Base-by-base conservation (phyloP, 2,888 invertebrate species). In the Rhogogaster chlorosoma region DNA sequence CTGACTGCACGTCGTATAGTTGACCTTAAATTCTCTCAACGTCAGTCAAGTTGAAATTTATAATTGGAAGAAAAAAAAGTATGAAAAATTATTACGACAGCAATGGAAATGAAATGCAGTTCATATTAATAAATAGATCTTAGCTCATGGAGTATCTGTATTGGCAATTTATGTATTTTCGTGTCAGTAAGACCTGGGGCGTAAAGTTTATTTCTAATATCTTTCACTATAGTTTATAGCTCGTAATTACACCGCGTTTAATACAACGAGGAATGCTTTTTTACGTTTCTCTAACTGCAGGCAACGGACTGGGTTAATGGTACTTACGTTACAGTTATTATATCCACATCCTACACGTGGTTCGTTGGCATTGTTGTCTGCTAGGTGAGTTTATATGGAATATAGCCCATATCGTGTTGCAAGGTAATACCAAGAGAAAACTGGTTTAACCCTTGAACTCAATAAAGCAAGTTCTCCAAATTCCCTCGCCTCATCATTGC, bases 401-500 rank as follows among this genome's bases (percentile, higher is more conserved):
- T 53, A 26, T 53, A 26, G 9, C 15, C 57, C 18, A 53, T 80
- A 32, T 49, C 75, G 26, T 26, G 53, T 53, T 49, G 32, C 32
- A 67, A 84, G 83, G 84, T 77, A 84, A 82, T 84, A 45, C 75
- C 78, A 36, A 84, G 85, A 84, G 83, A 86, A 85, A 85, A 86
- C 84, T 78, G 71, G 83, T 84, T 86, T 85, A 85, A 86, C 86
- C 86, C 86, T 86, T 85, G 86, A 86, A 85, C 86, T 86, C 86
- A 85, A 45, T 75, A 85, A 85, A 22, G 9, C 45, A 10, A 29
- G 57, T 73, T 61, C 84, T 73, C 82, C 77, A 45, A 83, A 83
- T 67, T 83, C 22, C 15, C 15, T 80, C 9, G 36, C 38, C 26
- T 53, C 77, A 53, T 77, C 29, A 32, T 77, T n/a, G n/a, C 49